Conservation (phyloP, 1,140 invertebrate species). For the Mylabris phalerata region DNA sequence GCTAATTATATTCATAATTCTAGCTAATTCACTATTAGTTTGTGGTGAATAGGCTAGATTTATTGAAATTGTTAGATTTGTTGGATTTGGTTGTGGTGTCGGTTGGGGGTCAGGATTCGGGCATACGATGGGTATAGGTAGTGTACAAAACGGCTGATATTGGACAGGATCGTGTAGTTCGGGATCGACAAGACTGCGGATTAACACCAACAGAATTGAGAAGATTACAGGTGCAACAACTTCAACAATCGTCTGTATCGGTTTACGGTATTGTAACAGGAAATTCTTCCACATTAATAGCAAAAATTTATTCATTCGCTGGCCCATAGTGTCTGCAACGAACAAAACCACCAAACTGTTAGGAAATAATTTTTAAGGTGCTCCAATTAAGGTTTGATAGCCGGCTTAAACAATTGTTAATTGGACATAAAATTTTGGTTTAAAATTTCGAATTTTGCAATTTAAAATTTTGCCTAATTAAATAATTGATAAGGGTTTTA, state of each 20-base stretch:
- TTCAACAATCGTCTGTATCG: slow-evolving; percentile 63
- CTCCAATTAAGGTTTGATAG: too few species aligned
- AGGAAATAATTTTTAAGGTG: too few species aligned
- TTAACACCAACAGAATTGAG: slow-evolving; percentile 58
- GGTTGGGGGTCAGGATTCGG: background rate
- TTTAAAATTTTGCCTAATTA: too few species aligned
- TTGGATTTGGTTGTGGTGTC: background rate
- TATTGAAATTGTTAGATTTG: background rate
- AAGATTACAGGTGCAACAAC: slow-evolving; percentile 63
- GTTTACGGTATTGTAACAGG: slow-evolving; percentile 66
- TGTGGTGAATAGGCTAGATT: slow-evolving; percentile 7
- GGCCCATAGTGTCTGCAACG: slow-evolving; percentile 15
- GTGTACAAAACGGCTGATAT: slow-evolving; percentile 32
- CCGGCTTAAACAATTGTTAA: too few species aligned
- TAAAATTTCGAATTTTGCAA: too few species aligned
- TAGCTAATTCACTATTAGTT: background rate
- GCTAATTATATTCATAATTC: slow-evolving; percentile 8
- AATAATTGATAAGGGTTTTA: too few species aligned
- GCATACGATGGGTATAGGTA: background rate
- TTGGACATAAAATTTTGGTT: too few species aligned
- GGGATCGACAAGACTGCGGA: slow-evolving; percentile 49
- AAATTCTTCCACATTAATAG: slow-evolving; percentile 84
- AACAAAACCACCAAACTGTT: too few species aligned
- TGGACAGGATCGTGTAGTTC: slow-evolving; percentile 23
- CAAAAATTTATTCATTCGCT: slow-evolving; percentile 51